A percentile compares a stretch with the other conserved stretches of the same genome.
Conservation (phyloP, 2,113 vertebrate genomes). For the Megaptera novaeangliae region DNA sequence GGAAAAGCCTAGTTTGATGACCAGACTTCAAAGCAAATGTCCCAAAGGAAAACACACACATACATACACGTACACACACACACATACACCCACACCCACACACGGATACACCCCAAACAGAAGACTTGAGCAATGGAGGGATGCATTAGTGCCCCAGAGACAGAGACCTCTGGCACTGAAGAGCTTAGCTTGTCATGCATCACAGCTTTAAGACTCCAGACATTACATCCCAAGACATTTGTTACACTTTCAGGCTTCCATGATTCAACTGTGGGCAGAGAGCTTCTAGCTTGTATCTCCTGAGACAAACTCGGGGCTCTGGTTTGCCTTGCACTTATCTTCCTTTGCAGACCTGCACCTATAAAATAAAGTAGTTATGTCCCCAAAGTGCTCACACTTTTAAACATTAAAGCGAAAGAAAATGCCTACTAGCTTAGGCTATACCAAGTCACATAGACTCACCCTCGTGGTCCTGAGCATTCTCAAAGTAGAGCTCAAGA, state of each 20-base stretch:
- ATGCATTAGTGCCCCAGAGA: not conserved
- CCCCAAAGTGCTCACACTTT: not conserved
- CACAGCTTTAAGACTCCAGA: conserved; percentile 24
- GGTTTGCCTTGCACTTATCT: not conserved
- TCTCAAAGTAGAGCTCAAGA: not conserved
- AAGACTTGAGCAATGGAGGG: not conserved
- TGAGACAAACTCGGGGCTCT: not conserved
- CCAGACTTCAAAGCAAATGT: not conserved
- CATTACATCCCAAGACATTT: conserved; percentile 9
- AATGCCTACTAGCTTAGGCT: not conserved
- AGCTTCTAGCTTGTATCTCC: not conserved
- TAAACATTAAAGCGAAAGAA: not conserved
- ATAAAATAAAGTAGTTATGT: not conserved
- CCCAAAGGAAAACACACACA: not conserved
- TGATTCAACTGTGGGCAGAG: not conserved
- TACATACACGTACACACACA: not conserved
- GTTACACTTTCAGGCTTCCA: conserved; percentile 41
- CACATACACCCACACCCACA: not conserved
- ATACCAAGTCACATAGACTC: not conserved
- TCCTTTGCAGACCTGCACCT: not conserved
- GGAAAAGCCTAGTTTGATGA: not conserved
- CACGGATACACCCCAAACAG: not conserved
- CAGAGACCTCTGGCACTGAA: not conserved
- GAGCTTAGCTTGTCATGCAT: conserved; percentile 17
- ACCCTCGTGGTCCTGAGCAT: not conserved